Base-by-base conservation (phyloP, 2,888 invertebrate species). In the Archaeoteleia sp. region DNA sequence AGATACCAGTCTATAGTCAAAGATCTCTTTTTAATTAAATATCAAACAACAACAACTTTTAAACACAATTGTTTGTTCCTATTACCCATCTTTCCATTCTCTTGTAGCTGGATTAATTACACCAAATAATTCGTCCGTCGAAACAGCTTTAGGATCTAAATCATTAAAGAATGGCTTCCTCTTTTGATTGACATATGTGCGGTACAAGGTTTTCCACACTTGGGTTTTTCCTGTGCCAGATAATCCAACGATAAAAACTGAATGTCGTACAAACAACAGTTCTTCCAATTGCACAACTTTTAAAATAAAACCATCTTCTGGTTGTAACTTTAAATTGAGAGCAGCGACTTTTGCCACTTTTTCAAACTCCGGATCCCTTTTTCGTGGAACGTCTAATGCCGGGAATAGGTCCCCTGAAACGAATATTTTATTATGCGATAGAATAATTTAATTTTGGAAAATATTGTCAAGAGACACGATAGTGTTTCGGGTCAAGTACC, bases 101-200 rank as follows among this genome's bases (percentile, higher is more conserved):
- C 97, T 89, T 0, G 97, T 97, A 0, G 95, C 88, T 0, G 96
- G 95, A 87, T 96, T 97, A 60, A 97, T 96, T 49, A 96, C 91
- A 3, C 97, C 97, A 85, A 97, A 97, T 27, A 97, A 87, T 83
- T 97, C 97, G 80, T 97, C 95, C 81, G 96, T 97, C 0, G 97
- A 96, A 3, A 97, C 97, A 7, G 96, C 96, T 84, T 97, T 97
- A 0, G 97, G 97, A 83, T 97, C 96, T n/a, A 97, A 87, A 83
- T 97, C 97, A 77, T 94, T 93, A 74, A 91, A 95, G 69, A 91
- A 87, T 0, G 97, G 97, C 80, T 94, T 95, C 55, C 89, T 84
- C 82, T 94, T 94, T 74, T 93, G 88, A 87, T 95, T 94, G 45
- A 88, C 85, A 83, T 97, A 95, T 0, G 96, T 96, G 76, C 89